Conservation (phyloP, 2,888 invertebrate species). For the Drosophila hamatofila region DNA sequence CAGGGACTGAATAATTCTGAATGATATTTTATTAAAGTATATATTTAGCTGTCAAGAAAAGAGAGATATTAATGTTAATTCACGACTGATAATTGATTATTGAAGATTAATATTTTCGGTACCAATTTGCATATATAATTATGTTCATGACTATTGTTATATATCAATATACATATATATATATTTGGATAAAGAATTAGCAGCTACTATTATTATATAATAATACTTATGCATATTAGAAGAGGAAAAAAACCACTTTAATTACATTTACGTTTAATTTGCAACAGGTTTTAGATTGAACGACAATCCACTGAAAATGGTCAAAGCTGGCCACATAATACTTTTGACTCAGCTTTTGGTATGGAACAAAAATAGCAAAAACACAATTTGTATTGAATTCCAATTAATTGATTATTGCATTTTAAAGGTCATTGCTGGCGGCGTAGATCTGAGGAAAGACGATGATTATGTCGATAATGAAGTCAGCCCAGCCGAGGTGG, state of each 20-base stretch:
- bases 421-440: conserved; percentile 53
- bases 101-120: conserved; percentile 11
- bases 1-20: background rate
- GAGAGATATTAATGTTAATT: background rate
- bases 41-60: background rate
- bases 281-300: conserved; percentile 55
- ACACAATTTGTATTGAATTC: conserved; percentile 19
- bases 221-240: conserved; percentile 2
- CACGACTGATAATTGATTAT: background rate
- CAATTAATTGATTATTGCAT: conserved; percentile 25
- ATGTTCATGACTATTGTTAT: background rate
- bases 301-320: conserved; percentile 57
- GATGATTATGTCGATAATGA: conserved; percentile 40
- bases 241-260: conserved; percentile 11
- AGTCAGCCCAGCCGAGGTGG: conserved; percentile 37
- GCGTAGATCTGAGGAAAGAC: conserved; percentile 35
- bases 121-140: conserved; percentile 9
- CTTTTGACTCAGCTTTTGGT: conserved; percentile 71
- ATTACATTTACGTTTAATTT: conserved; percentile 41
- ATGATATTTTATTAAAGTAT: background rate
- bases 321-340: conserved; percentile 68
- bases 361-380: conserved; percentile 28
- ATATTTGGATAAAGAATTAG: background rate
- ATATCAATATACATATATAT: background rate
- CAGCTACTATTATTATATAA: conserved; percentile 19